Conservation (phyloP, 2,888 invertebrate genomes). For the Junonia oenone region DNA sequence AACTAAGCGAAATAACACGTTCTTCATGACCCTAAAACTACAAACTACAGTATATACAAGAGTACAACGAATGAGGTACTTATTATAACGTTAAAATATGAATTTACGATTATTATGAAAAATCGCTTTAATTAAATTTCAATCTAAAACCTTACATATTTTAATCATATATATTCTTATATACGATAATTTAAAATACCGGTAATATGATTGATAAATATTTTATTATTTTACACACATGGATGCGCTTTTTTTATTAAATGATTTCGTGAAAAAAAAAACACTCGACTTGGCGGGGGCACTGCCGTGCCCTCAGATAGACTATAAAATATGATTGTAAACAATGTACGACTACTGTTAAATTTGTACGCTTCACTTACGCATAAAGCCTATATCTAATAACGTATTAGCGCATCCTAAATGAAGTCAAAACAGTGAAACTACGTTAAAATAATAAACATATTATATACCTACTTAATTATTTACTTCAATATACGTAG, state of each 20-base stretch:
- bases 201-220: neutral
- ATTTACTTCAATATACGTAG: neutral
- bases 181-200: neutral
- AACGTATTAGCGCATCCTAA: neutral
- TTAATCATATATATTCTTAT: neutral
- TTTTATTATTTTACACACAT: neutral
- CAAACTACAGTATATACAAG: neutral
- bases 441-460: neutral
- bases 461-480: neutral
- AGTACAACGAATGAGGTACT: conserved; percentile 12
- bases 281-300: no score
- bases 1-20: neutral
- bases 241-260: neutral
- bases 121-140: neutral
- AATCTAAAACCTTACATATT: neutral
- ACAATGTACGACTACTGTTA: neutral
- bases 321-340: neutral
- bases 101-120: neutral
- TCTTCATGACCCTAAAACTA: neutral
- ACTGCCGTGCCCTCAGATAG: no score
- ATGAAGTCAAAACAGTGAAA: neutral
- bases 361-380: neutral
- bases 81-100: neutral
- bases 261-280: neutral
- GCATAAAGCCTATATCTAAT: neutral